Evolutionary conservation across 2,888 invertebrate genomes (phyloP), one percentile per base, ranked within the genome.

Genomic region (Xestia ashworthii): DNA sequence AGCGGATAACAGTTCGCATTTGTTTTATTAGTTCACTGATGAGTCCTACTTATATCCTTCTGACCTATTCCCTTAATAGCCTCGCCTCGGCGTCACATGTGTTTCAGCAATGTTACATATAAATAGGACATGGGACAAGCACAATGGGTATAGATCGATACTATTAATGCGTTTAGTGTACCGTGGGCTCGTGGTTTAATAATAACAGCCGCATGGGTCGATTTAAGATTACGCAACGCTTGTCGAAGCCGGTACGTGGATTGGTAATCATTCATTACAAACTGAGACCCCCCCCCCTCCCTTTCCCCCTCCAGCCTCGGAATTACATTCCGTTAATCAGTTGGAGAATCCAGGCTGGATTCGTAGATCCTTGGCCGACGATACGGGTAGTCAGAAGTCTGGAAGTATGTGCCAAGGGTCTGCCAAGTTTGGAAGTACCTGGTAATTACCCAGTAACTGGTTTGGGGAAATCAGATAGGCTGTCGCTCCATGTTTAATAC

Each of bases 41-140:
- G 77, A 71, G 67, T 71, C 66, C 62, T 82, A 76, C 16, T 67
- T 50, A n/a, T 46, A 77, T 71, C 67, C 25, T 80, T 48, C 25
- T 82, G 82, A 77, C 82, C 82, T 81, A 81, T 60, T 80, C 76
- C n/a, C 38, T 14, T 69, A 69, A 72, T 82, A 72, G 60, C 53
- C 5, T 60, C 22, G 60, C 53, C 5, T 60, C 22, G 41, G 48
- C 68, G 53, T n/a, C 64, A 72, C 77, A 81, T 60, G 78, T 82
- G 78, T 70, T 53, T 48, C 22, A 60, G 78, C 46, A 25, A 67
- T 41, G 55, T 60, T 65, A 65, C 38, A 64, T 50, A 6, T 80
- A 67, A 74, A 74, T 74, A 50, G 73, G 32, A 22, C 50, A 73
- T 25, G 25, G 19, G 25, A 53, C 44, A 9, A 53, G 74, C 14